Evolutionary conservation across 2,888 invertebrate species (phyloP), one percentile per base, ranked within the genome.

Genomic region (Leucozona laternaria): DNA sequence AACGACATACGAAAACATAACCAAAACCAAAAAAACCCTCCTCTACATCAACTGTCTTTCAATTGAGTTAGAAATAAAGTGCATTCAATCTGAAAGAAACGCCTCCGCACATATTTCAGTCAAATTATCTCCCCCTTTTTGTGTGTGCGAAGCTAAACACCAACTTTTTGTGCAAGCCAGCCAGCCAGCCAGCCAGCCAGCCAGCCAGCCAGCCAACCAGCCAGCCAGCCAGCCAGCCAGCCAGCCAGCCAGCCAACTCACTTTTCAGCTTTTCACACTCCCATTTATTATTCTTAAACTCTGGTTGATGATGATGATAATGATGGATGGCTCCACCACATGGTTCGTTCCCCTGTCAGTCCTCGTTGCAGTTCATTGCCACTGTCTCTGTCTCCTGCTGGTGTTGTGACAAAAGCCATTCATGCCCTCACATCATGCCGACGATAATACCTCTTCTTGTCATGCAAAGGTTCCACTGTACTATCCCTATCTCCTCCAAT

Each of bases 281-380:
- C 55, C 80, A 62, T 62, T 60, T 43, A 43, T 71, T 64, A 40
- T 79, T 48, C 45, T 48, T 31, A 53, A 17, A 75, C 53, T 75
- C 60, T 43, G 57, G 73, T 37, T 40, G 71, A 43, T 60, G 70
- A 37, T 60, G 60, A 64, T 64, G 64, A 45, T 45, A 17, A 48
- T 66, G 31, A 37, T 45, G 31, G 43, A 66, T 66, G 15, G 53
- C 34, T 53, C n/a, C 53, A 15, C 25, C n/a, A 4, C 48, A 15
- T 8, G 17, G 45, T 2, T 62, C 34, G 58, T 60, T 45, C 45
- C 28, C 28, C 20, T 37, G 82, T 78, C 78, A 68, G 53, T 78
- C 72, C 62, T 73, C 62, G 83, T 83, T 64, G 79, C 83, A 83
- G 83, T 83, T 83, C 83, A 83, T 83, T 83, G 83, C 83, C 79